A percentile compares a stretch with the other conserved stretches of the same genome.
Conservation (phyloP, 1,140 invertebrate species). For the Hyles vespertilio region DNA sequence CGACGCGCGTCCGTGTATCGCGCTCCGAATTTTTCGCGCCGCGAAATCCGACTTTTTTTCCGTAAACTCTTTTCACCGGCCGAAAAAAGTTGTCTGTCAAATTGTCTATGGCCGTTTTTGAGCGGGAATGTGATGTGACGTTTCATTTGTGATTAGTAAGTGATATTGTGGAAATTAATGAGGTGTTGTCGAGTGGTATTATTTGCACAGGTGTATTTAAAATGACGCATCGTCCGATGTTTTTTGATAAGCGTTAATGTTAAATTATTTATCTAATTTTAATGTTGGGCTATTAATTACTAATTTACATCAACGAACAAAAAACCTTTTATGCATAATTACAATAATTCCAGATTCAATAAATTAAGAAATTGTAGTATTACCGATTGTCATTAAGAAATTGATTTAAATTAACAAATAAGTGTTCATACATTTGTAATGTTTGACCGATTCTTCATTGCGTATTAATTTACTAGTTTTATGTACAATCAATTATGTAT, state of each 20-base stretch:
- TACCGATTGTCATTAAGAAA: not conserved
- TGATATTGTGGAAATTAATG: conserved; percentile 16
- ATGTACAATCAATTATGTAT: no score
- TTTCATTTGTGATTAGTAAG: conserved; percentile 20
- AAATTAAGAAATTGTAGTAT: not conserved
- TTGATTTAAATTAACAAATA: not conserved
- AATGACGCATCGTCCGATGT: not conserved
- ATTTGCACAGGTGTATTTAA: conserved; percentile 47
- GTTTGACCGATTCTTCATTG: no score
- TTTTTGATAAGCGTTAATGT: no score
- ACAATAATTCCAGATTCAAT: not conserved
- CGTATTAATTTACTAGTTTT: no score
- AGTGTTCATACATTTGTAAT: no score
- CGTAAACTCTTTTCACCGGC: conserved; percentile 13
- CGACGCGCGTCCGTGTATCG: conserved; percentile 53
- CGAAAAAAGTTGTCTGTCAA: conserved; percentile 27
- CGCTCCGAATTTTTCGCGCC: conserved; percentile 52
- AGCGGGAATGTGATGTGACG: conserved; percentile 9
- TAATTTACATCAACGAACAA: no score
- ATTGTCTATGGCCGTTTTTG: conserved; percentile 2
- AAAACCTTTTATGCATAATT: not conserved
- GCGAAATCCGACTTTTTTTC: conserved; percentile 39
- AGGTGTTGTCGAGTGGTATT: conserved; percentile 32
- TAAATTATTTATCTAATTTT: no score
- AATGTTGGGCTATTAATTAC: no score